Base-by-base conservation (phyloP, 92 coral and sea anemone genomes). In the Zoanthus gigantus region DNA sequence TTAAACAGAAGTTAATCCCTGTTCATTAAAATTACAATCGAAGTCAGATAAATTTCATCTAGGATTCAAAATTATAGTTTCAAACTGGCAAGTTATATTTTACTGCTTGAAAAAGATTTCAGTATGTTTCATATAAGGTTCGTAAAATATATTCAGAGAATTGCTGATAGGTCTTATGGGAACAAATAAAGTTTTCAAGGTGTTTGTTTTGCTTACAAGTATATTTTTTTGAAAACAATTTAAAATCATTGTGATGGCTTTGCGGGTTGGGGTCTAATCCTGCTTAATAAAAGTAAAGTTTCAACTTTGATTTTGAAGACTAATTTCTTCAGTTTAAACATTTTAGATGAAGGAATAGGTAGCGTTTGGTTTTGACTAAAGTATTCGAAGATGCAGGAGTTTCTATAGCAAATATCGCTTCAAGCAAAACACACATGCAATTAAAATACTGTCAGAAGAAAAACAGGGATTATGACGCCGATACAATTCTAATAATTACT, bases 371-470 rank as follows among this genome's bases (percentile, higher is more conserved):
- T 77, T 77, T 56, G 13, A 56, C 47, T 77, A 77, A 5, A 77
- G 32, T 47, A 56, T 47, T 18, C n/a, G 17, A 42, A 54, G 37
- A 12, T 77, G 37, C 42, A 52, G 28, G 13, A 76, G 61, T 23
- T 23, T 79, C 52, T 54, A 34, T 58, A 71, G 34, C 15, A 79
- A 44, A 79, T 45, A 80, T 47, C 54, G 85, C 85, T 45, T 16
- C 61, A 45, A 66, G 85, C 74, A 16, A 81, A 80, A 80, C 45
- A 6, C 12, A 50, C 12, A 50, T 30, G 5, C 28, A 15, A 37
- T 48, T 46, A 12, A 67, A 30, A 65, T 10, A 42, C 74, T 6
- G 47, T 45, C 32, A 53, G 8, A 18, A 8, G 65, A 29, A 81
- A 81, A 29, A 67, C 15, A 34, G 9, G 14, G 45, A 50, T 50